These are phyloP conservation scores for Ptyas mucosa DNA, from an alignment of 2,113 vertebrate species.

Conservation along the genomic window DNA sequence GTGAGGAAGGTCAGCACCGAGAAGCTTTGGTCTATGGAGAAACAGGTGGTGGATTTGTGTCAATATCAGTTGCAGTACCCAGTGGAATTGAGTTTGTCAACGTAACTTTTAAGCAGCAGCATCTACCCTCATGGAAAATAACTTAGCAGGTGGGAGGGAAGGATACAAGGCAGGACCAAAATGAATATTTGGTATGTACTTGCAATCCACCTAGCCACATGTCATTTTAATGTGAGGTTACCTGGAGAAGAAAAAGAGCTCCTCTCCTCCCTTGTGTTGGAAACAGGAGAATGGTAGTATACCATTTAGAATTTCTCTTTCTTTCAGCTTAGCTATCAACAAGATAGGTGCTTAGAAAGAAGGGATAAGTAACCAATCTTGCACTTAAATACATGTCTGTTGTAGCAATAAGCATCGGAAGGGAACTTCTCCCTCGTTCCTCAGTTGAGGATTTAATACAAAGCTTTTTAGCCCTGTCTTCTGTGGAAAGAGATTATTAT, in stretches of 20 bases:
- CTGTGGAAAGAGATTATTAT: neutral
- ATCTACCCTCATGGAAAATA: slow-evolving; percentile 54
- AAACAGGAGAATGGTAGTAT: slow-evolving; percentile 57
- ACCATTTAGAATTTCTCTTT: slow-evolving; percentile 60
- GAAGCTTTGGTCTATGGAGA: slow-evolving; percentile 49
- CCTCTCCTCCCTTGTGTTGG: slow-evolving; percentile 49
- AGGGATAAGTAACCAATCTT: neutral
- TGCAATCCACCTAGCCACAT: slow-evolving; percentile 48
- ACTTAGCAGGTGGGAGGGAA: slow-evolving; percentile 51
- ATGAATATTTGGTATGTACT: slow-evolving; percentile 26
- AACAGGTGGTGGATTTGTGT: slow-evolving; percentile 55
- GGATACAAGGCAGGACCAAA: slow-evolving; percentile 44
- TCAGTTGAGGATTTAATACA: neutral
- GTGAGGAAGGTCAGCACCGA: slow-evolving; percentile 53
- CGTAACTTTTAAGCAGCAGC: slow-evolving; percentile 51
- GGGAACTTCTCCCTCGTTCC: neutral
- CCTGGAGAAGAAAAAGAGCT: slow-evolving; percentile 57
- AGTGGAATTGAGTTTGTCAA: slow-evolving; percentile 47
- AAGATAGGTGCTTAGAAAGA: slow-evolving; percentile 67
- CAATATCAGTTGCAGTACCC: slow-evolving; percentile 45
- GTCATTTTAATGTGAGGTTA: slow-evolving; percentile 45
- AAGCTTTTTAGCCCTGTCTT: neutral
- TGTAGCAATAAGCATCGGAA: neutral
- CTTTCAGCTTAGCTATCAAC: slow-evolving; percentile 62
- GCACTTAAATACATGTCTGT: neutral